These are phyloP conservation scores for Virgularia gustaviana DNA, from an alignment of 92 coral and sea anemone genomes.

Conservation along the genomic window DNA sequence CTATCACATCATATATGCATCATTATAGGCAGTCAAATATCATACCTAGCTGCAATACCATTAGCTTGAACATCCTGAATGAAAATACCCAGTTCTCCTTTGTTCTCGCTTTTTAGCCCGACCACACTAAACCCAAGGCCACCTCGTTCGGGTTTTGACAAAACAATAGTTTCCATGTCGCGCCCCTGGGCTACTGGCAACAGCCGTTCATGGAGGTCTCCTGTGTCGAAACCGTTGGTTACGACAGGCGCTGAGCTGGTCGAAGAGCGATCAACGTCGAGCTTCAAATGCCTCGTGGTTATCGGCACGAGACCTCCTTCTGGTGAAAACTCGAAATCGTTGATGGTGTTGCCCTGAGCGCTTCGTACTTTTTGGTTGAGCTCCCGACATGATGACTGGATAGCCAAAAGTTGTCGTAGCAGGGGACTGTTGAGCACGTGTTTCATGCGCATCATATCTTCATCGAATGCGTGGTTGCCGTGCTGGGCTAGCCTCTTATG, in stretches of 20 bases:
- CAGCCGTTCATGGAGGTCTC: slow-evolving; percentile 66
- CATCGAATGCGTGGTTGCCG: slow-evolving; percentile 69
- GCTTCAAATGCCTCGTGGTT: slow-evolving; percentile 17
- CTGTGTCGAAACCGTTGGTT: slow-evolving; percentile 36
- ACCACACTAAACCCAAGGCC: slow-evolving; percentile 99
- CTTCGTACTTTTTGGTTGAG: slow-evolving; percentile 61
- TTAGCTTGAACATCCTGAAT: slow-evolving; percentile 92
- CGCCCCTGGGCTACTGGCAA: slow-evolving; percentile 88
- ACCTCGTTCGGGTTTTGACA: slow-evolving; percentile 84
- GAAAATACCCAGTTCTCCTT: slow-evolving; percentile 94
- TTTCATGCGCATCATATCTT: slow-evolving; percentile 77
- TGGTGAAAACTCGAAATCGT: slow-evolving; percentile 86
- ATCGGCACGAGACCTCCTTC: slow-evolving; percentile 86
- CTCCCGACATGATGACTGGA: slow-evolving; percentile 81
- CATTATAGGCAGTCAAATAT: too few relatives aligned
- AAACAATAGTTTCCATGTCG: slow-evolving; percentile 77
- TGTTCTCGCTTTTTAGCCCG: slow-evolving; percentile 92
- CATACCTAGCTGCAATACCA: slow-evolving; percentile 90
- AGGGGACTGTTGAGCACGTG: slow-evolving; percentile 90
- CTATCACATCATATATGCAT: too few relatives aligned
- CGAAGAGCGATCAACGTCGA: neutral
- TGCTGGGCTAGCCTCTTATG: slow-evolving; percentile 71
- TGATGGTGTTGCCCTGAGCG: slow-evolving; percentile 57
- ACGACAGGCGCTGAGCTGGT: slow-evolving; percentile 19
- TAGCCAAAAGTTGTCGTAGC: slow-evolving; percentile 72